Evolutionary conservation across 2,113 vertebrate species (phyloP), one percentile per base, ranked within the genome.

Genomic region (Trematomus loennbergii): DNA sequence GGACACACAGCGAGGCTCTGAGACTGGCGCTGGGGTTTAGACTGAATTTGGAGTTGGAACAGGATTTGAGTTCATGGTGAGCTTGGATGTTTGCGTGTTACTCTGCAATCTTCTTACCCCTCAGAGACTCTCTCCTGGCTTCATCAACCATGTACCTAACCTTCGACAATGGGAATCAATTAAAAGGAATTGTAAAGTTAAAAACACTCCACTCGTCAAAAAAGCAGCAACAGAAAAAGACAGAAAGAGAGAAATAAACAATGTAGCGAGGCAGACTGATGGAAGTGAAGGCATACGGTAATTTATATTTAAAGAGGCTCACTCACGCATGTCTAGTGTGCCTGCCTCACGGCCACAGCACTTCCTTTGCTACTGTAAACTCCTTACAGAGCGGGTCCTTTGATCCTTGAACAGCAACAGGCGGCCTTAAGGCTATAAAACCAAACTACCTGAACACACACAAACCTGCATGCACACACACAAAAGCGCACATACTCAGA

Each of bases 351-450:
- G 72, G 90, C 86, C 88, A 88, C 76, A 55, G 67, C 82, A 84
- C 84, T 90, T 89, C 88, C 87, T 81, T 46, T 75, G 79, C 89
- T 91, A 88, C 91, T 91, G 90, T 85, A 87, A 92, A 91, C 79
- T 75, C 53, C 70, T 81, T 68, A 83, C 86, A 71, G 74, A 20
- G 65, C 75, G 48, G 77, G 55, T 69, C 36, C 85, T 91, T 92
- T 90, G 73, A 93, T 91, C 88, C 66, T 53, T 16, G 16, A 81
- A 72, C 2, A n/a, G 68, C 71, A 87, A 67, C 72, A 83, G 82
- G 73, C 75, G 62, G 53, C 61, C 53, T 68, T 84, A n/a, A 80
- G 75, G 54, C 89, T 71, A 36, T 89, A 91, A 90, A 91, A 72
- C 58, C 53, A 83, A 79, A 86, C 55, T 84, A 91, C 79, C 81